A percentile compares a stretch with the other conserved stretches of the same genome.
These are phyloP conservation scores for Catocala sponsa DNA, from an alignment of 2,888 invertebrate genomes.

Conservation along the genomic window DNA sequence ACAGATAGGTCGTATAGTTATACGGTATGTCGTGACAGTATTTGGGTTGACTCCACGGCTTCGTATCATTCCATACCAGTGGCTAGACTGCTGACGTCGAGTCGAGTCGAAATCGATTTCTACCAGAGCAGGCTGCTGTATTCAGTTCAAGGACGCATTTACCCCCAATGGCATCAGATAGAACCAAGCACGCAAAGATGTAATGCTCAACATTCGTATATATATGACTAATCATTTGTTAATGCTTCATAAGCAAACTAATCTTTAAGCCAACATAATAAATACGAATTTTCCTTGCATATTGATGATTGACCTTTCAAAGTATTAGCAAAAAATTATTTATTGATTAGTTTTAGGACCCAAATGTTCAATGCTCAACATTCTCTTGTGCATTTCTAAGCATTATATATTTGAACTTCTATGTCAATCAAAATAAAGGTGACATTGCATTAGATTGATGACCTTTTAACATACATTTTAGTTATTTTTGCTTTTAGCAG, in stretches of 20 bases:
- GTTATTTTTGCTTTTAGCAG: conserved; percentile 24
- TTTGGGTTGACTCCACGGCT: conserved; percentile 45
- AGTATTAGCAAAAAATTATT: too few relatives aligned
- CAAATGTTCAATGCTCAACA: too few relatives aligned
- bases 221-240: not conserved
- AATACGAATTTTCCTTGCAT: not conserved
- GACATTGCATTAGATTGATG: conserved; percentile 1
- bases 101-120: conserved; percentile 55
- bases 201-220: conserved; percentile 22
- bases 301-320: conserved; percentile 1
- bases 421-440: not conserved
- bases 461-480: conserved; percentile 4
- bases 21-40: conserved; percentile 17
- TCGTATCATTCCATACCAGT: conserved; percentile 24
- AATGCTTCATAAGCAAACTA: not conserved
- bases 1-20: not conserved
- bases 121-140: conserved; percentile 44
- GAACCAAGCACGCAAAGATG: conserved; percentile 27
- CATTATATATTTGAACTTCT: not conserved
- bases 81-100: conserved; percentile 33
- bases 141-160: conserved; percentile 55
- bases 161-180: conserved; percentile 36
- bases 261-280: not conserved
- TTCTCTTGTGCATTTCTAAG: too few relatives aligned
- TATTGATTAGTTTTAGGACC: too few relatives aligned